These are phyloP conservation scores for Cottus gobio DNA, from an alignment of 2,113 vertebrate genomes.

Conservation along the genomic window DNA sequence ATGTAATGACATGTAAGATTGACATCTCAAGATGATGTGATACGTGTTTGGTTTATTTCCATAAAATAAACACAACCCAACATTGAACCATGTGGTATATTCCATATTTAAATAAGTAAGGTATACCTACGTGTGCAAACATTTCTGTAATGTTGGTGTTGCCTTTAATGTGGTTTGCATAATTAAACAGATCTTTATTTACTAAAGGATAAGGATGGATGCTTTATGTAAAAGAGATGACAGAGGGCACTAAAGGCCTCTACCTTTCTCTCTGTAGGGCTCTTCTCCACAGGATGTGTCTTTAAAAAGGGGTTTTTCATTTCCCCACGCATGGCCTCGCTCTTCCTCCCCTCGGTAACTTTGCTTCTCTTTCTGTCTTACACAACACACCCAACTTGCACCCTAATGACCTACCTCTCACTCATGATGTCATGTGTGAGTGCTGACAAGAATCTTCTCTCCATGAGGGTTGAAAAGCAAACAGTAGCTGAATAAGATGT, in stretches of 20 bases:
- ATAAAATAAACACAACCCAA: background rate
- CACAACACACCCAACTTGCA: conserved; percentile 3
- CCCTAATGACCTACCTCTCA: conserved; percentile 53
- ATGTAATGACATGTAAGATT: conserved; percentile 8
- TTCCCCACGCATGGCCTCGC: conserved; percentile 48
- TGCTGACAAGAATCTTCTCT: conserved; percentile 73
- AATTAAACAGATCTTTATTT: conserved; percentile 29
- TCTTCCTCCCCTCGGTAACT: conserved; percentile 6
- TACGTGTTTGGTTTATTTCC: background rate
- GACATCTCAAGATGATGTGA: conserved; percentile 21
- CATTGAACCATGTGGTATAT: background rate
- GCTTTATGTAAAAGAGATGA: conserved; percentile 43
- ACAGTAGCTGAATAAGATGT: conserved; percentile 65
- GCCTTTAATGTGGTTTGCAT: conserved; percentile 24
- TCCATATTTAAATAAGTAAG: background rate
- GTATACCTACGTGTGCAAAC: background rate
- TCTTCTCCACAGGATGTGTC: conserved; percentile 46
- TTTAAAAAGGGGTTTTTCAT: conserved; percentile 68
- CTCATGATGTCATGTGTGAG: conserved; percentile 75
- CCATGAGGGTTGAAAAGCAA: conserved; percentile 60
- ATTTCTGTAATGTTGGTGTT: background rate
- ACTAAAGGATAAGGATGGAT: conserved; percentile 16
- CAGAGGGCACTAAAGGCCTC: conserved; percentile 27
- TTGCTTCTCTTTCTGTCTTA: conserved; percentile 1
- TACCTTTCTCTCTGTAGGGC: conserved; percentile 22